Base-by-base conservation (phyloP, 1,140 invertebrate species). In the Neotoxoptera formosana region DNA sequence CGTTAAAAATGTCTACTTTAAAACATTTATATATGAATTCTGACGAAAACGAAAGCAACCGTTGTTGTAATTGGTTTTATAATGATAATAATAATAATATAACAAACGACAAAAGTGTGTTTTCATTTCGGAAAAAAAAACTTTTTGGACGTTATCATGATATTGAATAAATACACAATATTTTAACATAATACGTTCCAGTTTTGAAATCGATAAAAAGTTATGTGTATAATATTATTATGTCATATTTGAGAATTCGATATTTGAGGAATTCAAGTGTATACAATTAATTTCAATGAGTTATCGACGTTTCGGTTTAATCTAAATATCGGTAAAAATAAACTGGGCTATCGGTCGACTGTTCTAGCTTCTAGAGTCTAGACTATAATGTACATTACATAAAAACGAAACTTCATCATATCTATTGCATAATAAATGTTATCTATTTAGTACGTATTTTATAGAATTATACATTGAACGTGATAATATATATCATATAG, bases 1-100 rank as follows among this genome's bases (percentile, higher is more conserved):
- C n/a, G n/a, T 76, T 76, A 76, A 76, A 76, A 76, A 76, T 14
- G 60, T 76, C 60, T 76, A 76, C 30, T 76, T 76, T 76, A 76
- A 76, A 76, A 76, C 30, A 76, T 76, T 76, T 76, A 76, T n/a
- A n/a, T n/a, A n/a, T n/a, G 14, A 76, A 76, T n/a, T 76, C 60
- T 76, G 60, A 76, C 60, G n/a, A 76, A 17, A 76, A 76, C 4
- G 7, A 76, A 76, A 76, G n/a, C 60, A 76, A 76, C 60, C n/a
- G 17, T n/a, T 76, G 17, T n/a, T 76, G 17, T n/a, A 76, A 76
- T 76, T 76, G 14, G 30, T 76, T 76, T 76, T 17, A 20, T 30
- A n/a, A n/a, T 67, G 30, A 76, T n/a, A n/a, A n/a, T n/a, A n/a
- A n/a, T n/a, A n/a, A n/a, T n/a, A n/a, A n/a, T 76, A 76, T 7